phyloP scores from a whole-genome alignment of 2,888 invertebrate genomes.

The Adelognathus sp. region DNA sequence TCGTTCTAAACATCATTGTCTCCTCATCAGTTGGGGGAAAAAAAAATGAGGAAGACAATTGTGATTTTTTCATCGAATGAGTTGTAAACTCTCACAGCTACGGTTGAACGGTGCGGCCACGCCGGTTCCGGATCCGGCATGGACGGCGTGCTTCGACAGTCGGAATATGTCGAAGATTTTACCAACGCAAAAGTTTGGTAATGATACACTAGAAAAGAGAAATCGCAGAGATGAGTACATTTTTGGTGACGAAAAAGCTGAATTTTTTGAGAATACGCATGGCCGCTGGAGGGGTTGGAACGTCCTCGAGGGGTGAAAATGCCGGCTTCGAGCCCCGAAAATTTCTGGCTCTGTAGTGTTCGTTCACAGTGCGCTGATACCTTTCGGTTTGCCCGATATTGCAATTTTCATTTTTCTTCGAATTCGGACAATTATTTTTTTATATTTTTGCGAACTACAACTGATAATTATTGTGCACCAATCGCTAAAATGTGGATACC shows the following conservation, averaged over 20 bases:
- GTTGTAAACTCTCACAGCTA: not conserved
- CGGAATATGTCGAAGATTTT: constrained; percentile 20
- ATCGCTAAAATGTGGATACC: constrained; percentile 65
- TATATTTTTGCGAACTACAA: not conserved
- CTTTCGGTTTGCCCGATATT: not conserved
- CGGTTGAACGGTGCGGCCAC: constrained; percentile 27
- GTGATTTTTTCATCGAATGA: not conserved
- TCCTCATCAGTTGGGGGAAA: not conserved
- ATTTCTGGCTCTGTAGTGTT: constrained; percentile 28
- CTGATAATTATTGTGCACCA: constrained; percentile 31
- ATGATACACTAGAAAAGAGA: too few species aligned
- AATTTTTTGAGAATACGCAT: constrained; percentile 62
- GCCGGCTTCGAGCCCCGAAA: constrained; percentile 59
- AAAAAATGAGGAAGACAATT: not conserved
- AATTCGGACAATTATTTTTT: not conserved
- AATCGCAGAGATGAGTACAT: not conserved
- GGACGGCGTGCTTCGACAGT: constrained; percentile 28
- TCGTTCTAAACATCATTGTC: not conserved
- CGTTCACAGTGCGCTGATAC: not conserved
- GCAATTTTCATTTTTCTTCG: not conserved
- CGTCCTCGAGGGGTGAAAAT: constrained; percentile 65
- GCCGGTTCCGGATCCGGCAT: constrained; percentile 52
- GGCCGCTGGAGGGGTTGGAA: constrained; percentile 67
- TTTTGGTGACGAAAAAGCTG: not conserved
- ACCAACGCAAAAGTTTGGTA: not conserved